A percentile compares a stretch with the other conserved stretches of the same genome.
Conservation (phyloP, 2,888 invertebrate species). For the Ophion slaviceki region DNA sequence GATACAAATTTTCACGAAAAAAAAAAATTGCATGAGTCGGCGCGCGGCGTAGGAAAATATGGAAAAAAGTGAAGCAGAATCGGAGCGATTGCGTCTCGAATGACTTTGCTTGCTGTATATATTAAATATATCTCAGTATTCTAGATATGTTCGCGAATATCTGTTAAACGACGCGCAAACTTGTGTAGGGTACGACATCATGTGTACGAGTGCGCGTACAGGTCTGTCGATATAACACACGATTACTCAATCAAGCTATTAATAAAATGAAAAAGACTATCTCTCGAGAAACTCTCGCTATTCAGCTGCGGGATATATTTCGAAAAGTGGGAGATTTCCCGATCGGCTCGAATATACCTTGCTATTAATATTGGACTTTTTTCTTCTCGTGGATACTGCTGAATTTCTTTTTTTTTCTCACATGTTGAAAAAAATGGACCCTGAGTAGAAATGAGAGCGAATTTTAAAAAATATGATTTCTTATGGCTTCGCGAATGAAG, state of each 20-base stretch:
- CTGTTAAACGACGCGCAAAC: constrained; percentile 11
- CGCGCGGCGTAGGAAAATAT: constrained; percentile 7
- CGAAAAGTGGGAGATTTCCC: constrained; percentile 27
- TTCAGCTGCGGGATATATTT: neutral
- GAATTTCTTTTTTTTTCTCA: constrained; percentile 16
- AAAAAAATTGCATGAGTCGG: constrained; percentile 25
- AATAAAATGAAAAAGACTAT: constrained; percentile 28
- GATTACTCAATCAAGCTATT: constrained; percentile 37
- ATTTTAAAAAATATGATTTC: too few species aligned
- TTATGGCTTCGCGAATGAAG: constrained; percentile 7
- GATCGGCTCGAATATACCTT: neutral
- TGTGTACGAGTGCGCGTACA: neutral
- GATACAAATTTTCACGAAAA: constrained; percentile 29
- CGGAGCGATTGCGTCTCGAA: constrained; percentile 39
- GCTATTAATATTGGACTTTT: neutral
- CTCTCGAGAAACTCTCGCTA: constrained; percentile 16
- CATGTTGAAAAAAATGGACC: neutral
- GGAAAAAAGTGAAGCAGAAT: constrained; percentile 22
- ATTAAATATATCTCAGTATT: constrained; percentile 8
- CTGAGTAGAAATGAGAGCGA: neutral
- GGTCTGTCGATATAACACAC: constrained; percentile 1
- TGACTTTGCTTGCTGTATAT: constrained; percentile 7
- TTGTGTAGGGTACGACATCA: neutral
- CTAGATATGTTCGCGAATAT: constrained; percentile 40
- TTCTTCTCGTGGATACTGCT: neutral